Evolutionary conservation across 2,888 invertebrate species (phyloP).

Genomic region (Pheosia gnoma): DNA sequence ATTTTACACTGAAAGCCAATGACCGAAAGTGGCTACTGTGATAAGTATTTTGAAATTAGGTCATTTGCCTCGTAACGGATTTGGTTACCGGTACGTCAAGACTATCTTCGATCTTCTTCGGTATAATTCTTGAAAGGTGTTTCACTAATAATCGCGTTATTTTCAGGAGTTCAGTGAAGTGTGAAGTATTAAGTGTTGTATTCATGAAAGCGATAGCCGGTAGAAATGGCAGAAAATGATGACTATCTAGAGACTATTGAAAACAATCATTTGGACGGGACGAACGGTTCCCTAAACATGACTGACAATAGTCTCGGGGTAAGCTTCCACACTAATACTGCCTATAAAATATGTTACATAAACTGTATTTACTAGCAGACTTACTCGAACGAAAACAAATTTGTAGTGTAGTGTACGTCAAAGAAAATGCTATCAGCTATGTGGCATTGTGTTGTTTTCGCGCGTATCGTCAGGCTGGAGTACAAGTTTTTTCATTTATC

Average conservation of each 20-base stretch:
- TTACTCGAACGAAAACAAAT: background rate
- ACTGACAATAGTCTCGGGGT: slow-evolving; percentile 79
- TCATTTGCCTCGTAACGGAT: slow-evolving; percentile 58
- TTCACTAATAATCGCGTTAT: slow-evolving; percentile 28
- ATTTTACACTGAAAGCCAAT: slow-evolving; percentile 42
- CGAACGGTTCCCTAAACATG: slow-evolving; percentile 84
- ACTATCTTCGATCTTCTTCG: slow-evolving; percentile 48
- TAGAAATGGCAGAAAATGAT: slow-evolving; percentile 80
- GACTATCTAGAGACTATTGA: slow-evolving; percentile 81
- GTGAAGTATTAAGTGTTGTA: slow-evolving; percentile 44
- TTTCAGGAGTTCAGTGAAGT: slow-evolving; percentile 57
- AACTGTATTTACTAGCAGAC: slow-evolving; percentile 1
- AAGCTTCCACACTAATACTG: slow-evolving; percentile 45
- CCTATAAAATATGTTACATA: background rate
- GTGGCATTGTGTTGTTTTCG: background rate
- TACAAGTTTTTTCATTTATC: too few species aligned
- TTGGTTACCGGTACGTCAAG: slow-evolving; percentile 82
- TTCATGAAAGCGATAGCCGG: slow-evolving; percentile 58
- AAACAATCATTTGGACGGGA: slow-evolving; percentile 84
- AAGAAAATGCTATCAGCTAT: background rate
- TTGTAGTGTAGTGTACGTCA: background rate
- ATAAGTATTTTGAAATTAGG: slow-evolving; percentile 70
- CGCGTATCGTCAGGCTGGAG: background rate
- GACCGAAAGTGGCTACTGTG: slow-evolving; percentile 41
- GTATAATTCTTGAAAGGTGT: slow-evolving; percentile 26